Conservation (phyloP, 2,888 invertebrate species). For the Catocala nupta region DNA sequence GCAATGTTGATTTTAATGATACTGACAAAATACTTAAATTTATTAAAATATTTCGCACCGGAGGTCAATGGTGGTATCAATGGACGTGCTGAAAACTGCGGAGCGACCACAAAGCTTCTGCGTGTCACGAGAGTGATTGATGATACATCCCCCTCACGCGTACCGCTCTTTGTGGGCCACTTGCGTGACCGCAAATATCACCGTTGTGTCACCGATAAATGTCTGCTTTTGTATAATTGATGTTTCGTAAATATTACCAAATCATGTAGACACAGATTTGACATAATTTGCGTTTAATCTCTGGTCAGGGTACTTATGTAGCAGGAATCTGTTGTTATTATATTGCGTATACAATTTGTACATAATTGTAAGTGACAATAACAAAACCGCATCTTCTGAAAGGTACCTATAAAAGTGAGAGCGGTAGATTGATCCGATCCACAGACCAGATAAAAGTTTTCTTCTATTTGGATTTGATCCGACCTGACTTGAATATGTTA, state of each 20-base stretch:
- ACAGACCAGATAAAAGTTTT: too few species aligned
- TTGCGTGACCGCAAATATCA: slow-evolving; percentile 66
- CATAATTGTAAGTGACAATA: too few species aligned
- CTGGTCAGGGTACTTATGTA: not conserved
- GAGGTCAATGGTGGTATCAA: slow-evolving; percentile 66
- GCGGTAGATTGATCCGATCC: too few species aligned
- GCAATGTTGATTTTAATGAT: slow-evolving; percentile 36
- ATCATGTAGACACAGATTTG: not conserved
- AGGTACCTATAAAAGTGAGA: too few species aligned
- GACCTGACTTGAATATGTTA: too few species aligned
- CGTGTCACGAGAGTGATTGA: slow-evolving; percentile 81
- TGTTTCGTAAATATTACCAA: slow-evolving; percentile 12
- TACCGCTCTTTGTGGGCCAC: slow-evolving; percentile 64
- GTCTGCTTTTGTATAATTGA: slow-evolving; percentile 39
- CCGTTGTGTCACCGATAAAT: slow-evolving; percentile 55
- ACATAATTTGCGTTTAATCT: not conserved
- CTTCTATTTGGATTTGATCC: too few species aligned
- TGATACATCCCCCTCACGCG: slow-evolving; percentile 52
- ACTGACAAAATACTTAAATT: slow-evolving; percentile 31
- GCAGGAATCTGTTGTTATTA: too few species aligned
- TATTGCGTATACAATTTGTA: too few species aligned
- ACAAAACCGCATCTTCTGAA: too few species aligned
- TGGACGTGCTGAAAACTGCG: slow-evolving; percentile 68
- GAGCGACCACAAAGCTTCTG: slow-evolving; percentile 70
- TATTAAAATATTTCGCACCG: slow-evolving; percentile 51